Evolutionary conservation across 2,797 vertebrate genomes (phyloP), one percentile per base, ranked within the genome.

Genomic region (Chelmon rostratus): DNA sequence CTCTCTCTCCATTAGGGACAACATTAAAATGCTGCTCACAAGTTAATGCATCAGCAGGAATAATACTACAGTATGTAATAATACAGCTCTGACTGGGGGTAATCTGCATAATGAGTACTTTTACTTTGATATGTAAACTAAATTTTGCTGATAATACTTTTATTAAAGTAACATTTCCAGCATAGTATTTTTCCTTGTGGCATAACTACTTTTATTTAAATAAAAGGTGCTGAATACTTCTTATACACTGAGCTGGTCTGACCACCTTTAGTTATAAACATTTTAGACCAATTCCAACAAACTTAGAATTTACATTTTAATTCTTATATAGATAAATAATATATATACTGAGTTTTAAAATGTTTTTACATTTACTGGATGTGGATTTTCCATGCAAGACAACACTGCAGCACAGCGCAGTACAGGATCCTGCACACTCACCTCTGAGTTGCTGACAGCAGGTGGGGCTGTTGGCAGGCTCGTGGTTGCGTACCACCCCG

Each of bases 371-470:
- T 25, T 2, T 11, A 10, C 28, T 50, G 25, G 53, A 12, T 6
- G 9, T 49, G 2, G 42, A 2, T 53, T 49, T 40, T 8, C 6
- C 15, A 18, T 54, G 25, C 31, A 69, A 65, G 5, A 19, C 9
- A 50, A 54, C 33, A 11, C 7, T 37, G 8, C 37, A 62, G 49
- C 2, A 1, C 23, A 0, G 0, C n/a, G 35, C 33, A 37, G 0
- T n/a, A 31, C 33, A 33, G 59, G 46, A 63, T 65, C 10, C 6
- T 74, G 56, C 42, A 68, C 19, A 46, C 81, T 95, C 92, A 99
- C 98, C 98, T 96, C 95, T 95, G 63, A 99, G 96, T 88, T 99
- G 98, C 91, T 99, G 97, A 92, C 97, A 98, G 96, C 98, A 99
- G 93, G 97, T 96, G 38, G 95, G 89, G 83, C 90, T 92, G 89